Conservation (phyloP, 2,888 invertebrate species). For the Ellobium chinense region DNA sequence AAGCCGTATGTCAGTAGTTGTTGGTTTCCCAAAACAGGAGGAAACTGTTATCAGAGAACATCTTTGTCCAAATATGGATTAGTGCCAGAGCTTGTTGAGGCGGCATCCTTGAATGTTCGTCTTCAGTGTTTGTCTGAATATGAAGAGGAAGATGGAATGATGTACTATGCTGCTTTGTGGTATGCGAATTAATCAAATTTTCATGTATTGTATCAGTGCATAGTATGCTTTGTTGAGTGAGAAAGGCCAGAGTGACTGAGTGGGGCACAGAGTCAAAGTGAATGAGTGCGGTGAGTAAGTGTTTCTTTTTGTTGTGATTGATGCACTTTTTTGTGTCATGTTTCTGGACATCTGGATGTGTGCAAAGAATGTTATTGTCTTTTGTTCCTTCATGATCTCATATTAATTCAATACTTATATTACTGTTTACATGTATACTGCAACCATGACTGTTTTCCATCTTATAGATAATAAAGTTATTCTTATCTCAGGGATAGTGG, state of each 20-base stretch:
- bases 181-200: slow-evolving; percentile 4
- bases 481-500: too few species aligned
- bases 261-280: too few species aligned
- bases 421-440: too few species aligned
- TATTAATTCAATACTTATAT: too few species aligned
- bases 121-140: slow-evolving; percentile 68
- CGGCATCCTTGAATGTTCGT: slow-evolving; percentile 59
- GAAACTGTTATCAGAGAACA: slow-evolving; percentile 67
- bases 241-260: too few species aligned
- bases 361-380: too few species aligned
- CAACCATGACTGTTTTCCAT: too few species aligned
- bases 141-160: slow-evolving; percentile 59
- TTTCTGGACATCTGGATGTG: neutral
- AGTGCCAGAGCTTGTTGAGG: slow-evolving; percentile 67
- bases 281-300: too few species aligned
- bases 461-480: too few species aligned
- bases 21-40: slow-evolving; percentile 56
- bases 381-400: too few species aligned
- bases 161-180: slow-evolving; percentile 73
- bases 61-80: slow-evolving; percentile 71
- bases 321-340: too few species aligned
- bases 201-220: neutral
- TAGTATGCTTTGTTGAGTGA: neutral
- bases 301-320: too few species aligned
- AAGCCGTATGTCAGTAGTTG: slow-evolving; percentile 65